Percentiles rank a stretch among this genome's conserved stretches.
phyloP scores from a whole-genome alignment of 2,113 vertebrate genomes.

The Platichthys flesus region DNA sequence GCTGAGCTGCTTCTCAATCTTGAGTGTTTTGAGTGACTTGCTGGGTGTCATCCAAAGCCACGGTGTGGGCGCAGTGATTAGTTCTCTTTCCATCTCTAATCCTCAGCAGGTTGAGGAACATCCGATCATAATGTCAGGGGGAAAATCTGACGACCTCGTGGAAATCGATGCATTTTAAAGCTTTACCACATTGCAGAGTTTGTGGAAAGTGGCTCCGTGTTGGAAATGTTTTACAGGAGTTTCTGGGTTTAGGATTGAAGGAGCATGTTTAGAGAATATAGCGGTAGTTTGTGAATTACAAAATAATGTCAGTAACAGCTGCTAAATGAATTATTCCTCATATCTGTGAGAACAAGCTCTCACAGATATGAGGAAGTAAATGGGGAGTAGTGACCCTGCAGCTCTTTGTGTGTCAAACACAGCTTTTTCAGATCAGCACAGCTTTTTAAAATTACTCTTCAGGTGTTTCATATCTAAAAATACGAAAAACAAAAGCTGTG shows the following conservation, averaged over 20 bases:
- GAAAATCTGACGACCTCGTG: constrained; percentile 60
- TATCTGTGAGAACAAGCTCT: constrained; percentile 6
- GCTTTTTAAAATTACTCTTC: constrained; percentile 1
- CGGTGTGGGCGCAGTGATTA: constrained; percentile 64
- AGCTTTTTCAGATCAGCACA: constrained; percentile 14
- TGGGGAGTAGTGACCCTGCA: background rate
- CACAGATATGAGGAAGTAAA: constrained; percentile 9
- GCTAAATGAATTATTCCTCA: background rate
- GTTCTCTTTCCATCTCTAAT: constrained; percentile 72
- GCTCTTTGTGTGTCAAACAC: background rate
- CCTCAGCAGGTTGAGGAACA: constrained; percentile 62
- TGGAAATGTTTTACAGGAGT: constrained; percentile 65
- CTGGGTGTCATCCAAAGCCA: constrained; percentile 52
- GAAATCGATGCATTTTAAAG: constrained; percentile 60
- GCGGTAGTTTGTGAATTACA: constrained; percentile 33
- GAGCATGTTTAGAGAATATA: constrained; percentile 18
- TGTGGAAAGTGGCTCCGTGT: constrained; percentile 53
- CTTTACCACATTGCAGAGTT: constrained; percentile 35
- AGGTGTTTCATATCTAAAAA: constrained; percentile 14
- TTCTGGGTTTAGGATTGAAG: constrained; percentile 17
- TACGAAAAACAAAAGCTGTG: background rate
- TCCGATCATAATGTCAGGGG: constrained; percentile 46
- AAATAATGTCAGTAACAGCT: background rate
- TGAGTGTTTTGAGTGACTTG: constrained; percentile 47
- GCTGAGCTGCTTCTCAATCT: constrained; percentile 8